Evolutionary conservation across 1,140 invertebrate genomes (phyloP), one percentile per base, ranked within the genome.

Genomic region (Tenebrio molitor): DNA sequence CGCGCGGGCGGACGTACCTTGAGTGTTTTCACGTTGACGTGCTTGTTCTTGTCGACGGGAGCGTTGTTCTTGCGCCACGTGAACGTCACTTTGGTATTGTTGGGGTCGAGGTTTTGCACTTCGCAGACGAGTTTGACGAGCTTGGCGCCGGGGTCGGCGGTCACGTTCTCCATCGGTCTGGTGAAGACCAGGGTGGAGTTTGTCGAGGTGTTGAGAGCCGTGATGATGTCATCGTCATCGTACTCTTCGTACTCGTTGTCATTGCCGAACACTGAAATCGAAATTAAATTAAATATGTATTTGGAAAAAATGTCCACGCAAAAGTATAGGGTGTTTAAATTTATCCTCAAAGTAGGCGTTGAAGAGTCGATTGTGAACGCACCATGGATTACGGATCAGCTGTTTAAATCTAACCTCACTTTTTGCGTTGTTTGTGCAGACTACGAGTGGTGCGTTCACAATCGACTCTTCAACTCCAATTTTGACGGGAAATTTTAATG

Each of bases 11-110:
- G 8, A 29, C 42, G 68, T 64, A 79, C 77, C 58, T 77, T 74
- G n/a, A 36, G 78, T 63, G 84, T 86, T 66, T 84, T 86, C 14
- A 87, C 84, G 19, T 84, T 85, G 17, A 90, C 82, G 29, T 89
- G 83, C 0, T 85, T 82, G 14, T 84, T 83, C 65, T 80, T 68
- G 36, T 73, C 63, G 1, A 93, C 78, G 0, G 86, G 89, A 0
- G 87, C 87, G 76, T 88, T 87, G 78, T 93, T 91, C 79, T 90
- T 90, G 75, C 84, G 89, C 92, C 92, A 94, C 14, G 81, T 82
- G 72, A 93, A 87, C 62, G 84, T 85, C n/a, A 90, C 88, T 33
- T 84, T 85, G 1, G 75, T 74, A 17, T 72, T 69, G 41, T 80
- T 78, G 1, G 58, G 10, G 33, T 82, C 79, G 12, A 77, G 53